phyloP scores from a whole-genome alignment of 1,140 invertebrate genomes.

The Tachypleus tridentatus region DNA sequence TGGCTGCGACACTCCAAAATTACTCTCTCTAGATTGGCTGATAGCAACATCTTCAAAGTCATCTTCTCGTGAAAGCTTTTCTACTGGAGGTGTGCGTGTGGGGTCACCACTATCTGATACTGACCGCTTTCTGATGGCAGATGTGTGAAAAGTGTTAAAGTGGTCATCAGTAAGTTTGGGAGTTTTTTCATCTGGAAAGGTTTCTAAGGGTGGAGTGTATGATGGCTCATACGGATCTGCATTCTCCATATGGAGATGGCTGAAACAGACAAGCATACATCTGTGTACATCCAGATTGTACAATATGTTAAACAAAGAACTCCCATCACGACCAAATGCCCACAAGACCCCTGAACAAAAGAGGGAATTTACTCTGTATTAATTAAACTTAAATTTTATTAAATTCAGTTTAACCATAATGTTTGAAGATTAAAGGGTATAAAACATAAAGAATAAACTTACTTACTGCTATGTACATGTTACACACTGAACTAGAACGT shows the following conservation, averaged over 20 bases:
- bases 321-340: not conserved
- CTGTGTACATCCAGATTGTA: too few species aligned
- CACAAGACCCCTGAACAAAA: conserved; percentile 3
- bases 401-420: too few species aligned
- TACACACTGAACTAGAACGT: too few species aligned
- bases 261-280: too few species aligned
- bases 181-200: conserved; percentile 9
- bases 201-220: conserved; percentile 17
- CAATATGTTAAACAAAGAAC: too few species aligned
- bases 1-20: not conserved
- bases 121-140: not conserved
- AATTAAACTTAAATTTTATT: not conserved
- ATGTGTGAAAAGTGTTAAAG: not conserved
- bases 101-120: conserved; percentile 9
- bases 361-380: not conserved
- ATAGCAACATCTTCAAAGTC: not conserved
- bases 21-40: not conserved
- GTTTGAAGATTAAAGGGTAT: too few species aligned
- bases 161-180: not conserved
- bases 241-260: too few species aligned
- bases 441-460: too few species aligned
- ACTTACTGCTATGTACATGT: too few species aligned
- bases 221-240: conserved; percentile 6
- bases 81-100: conserved; percentile 21
- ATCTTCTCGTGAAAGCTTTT: conserved; percentile 13